These are phyloP conservation scores for Melitaea cinxia DNA, from an alignment of 1,140 invertebrate genomes.

Conservation along the genomic window DNA sequence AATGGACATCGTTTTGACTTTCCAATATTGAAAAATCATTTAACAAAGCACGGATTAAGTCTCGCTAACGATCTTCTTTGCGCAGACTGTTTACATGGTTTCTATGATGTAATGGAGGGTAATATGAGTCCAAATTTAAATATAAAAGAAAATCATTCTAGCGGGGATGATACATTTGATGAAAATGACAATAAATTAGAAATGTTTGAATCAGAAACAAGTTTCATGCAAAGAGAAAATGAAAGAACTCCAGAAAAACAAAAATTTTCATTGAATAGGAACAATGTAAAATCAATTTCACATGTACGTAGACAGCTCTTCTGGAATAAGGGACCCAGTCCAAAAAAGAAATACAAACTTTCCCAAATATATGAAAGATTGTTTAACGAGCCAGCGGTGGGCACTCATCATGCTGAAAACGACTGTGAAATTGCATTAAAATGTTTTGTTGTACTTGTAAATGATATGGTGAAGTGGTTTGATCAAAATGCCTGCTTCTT, in stretches of 20 bases:
- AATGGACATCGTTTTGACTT: constrained; percentile 91
- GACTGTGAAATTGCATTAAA: constrained; percentile 83
- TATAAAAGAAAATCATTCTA: constrained; percentile 2
- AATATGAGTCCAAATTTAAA: constrained; percentile 10
- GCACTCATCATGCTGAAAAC: constrained; percentile 83
- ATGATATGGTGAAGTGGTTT: constrained; percentile 54
- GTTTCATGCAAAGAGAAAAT: constrained; percentile 47
- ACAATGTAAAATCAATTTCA: constrained; percentile 1
- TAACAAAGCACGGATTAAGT: constrained; percentile 63
- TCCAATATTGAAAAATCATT: constrained; percentile 67
- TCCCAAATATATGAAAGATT: constrained; percentile 50
- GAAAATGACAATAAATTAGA: constrained; percentile 23
- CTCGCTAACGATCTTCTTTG: constrained; percentile 81
- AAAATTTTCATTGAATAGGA: constrained; percentile 15
- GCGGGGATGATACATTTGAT: too few species aligned
- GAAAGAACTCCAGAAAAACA: constrained; percentile 54
- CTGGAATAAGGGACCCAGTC: constrained; percentile 44
- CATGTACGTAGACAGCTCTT: constrained; percentile 43
- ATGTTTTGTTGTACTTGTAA: constrained; percentile 67
- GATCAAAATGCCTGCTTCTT: constrained; percentile 51
- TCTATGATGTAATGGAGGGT: constrained; percentile 64
- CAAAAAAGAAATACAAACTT: constrained; percentile 78
- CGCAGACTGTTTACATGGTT: constrained; percentile 81
- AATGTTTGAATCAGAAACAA: constrained; percentile 28
- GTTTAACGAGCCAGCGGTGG: constrained; percentile 44